Percentiles rank a stretch among this genome's conserved stretches.
Conservation (phyloP, 2,113 vertebrate species). For the Lepisosteus oculatus region DNA sequence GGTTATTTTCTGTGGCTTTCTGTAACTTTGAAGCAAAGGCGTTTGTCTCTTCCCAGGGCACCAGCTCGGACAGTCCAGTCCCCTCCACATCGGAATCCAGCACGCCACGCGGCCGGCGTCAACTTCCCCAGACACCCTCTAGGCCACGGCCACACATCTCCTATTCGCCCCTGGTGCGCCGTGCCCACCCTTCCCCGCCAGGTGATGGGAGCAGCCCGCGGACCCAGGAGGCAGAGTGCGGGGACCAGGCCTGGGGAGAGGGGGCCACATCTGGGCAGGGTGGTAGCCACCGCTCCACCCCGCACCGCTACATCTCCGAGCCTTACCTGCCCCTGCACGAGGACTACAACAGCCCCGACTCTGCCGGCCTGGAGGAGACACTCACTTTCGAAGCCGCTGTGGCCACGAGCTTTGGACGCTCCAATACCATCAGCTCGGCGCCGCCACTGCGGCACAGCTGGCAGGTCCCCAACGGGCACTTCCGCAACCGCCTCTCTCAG, state of each 20-base stretch:
- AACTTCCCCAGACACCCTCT: slow-evolving; percentile 89
- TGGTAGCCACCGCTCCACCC: slow-evolving; percentile 69
- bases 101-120: slow-evolving; percentile 84
- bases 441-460: slow-evolving; percentile 89
- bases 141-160: slow-evolving; percentile 90
- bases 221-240: slow-evolving; percentile 38
- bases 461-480: slow-evolving; percentile 95
- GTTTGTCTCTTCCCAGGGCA: slow-evolving; percentile 55
- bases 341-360: slow-evolving; percentile 74
- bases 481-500: slow-evolving; percentile 75
- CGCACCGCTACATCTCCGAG: slow-evolving; percentile 93
- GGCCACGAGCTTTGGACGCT: slow-evolving; percentile 84
- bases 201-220: slow-evolving; percentile 49
- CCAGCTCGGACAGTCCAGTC: slow-evolving; percentile 77
- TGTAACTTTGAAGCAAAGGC: too few species aligned
- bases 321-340: slow-evolving; percentile 88
- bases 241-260: slow-evolving; percentile 48
- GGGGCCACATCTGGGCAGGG: slow-evolving; percentile 51
- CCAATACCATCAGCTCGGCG: slow-evolving; percentile 86
- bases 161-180: slow-evolving; percentile 83
- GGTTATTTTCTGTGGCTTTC: too few species aligned
- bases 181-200: slow-evolving; percentile 60
- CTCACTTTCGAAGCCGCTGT: slow-evolving; percentile 93
- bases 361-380: slow-evolving; percentile 77
- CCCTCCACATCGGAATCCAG: slow-evolving; percentile 79